phyloP scores from a whole-genome alignment of 2,888 invertebrate species.

The Allophyes oxyacanthae region DNA sequence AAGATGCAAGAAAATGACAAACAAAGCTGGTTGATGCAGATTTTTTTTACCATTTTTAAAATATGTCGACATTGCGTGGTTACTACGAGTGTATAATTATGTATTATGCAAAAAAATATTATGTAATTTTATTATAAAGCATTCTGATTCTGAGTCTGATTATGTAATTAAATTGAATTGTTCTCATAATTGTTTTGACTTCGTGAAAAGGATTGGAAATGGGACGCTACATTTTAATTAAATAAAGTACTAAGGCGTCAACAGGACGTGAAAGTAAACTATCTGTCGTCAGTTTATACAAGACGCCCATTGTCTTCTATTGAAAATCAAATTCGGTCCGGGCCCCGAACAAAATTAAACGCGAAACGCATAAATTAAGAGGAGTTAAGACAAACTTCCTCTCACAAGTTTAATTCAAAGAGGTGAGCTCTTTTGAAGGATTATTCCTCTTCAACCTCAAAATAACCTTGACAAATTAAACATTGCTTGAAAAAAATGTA shows the following conservation, averaged over 20 bases:
- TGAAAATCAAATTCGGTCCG: conserved; percentile 79
- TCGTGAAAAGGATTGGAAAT: neutral
- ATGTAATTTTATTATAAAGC: too few relatives aligned
- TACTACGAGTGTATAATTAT: too few relatives aligned
- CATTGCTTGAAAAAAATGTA: conserved; percentile 35
- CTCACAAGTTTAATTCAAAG: conserved; percentile 76
- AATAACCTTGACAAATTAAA: conserved; percentile 56
- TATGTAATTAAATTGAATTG: too few relatives aligned
- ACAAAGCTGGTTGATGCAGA: too few relatives aligned
- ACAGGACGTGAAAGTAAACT: conserved; percentile 60
- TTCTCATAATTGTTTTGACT: neutral
- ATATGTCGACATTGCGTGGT: too few relatives aligned
- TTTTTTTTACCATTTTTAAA: too few relatives aligned
- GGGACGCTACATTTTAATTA: conserved; percentile 33
- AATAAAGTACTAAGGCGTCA: conserved; percentile 54
- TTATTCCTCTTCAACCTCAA: conserved; percentile 71
- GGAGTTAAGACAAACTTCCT: conserved; percentile 77
- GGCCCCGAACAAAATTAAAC: conserved; percentile 77
- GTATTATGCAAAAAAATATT: too few relatives aligned
- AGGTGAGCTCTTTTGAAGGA: conserved; percentile 77
- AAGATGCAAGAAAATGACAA: too few relatives aligned
- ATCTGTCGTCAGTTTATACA: conserved; percentile 65
- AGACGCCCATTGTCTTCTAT: conserved; percentile 75
- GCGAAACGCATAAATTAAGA: conserved; percentile 84
- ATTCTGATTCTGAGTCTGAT: too few relatives aligned